These are phyloP conservation scores for Malurus melanocephalus DNA, from an alignment of 2,113 vertebrate genomes.

Conservation along the genomic window DNA sequence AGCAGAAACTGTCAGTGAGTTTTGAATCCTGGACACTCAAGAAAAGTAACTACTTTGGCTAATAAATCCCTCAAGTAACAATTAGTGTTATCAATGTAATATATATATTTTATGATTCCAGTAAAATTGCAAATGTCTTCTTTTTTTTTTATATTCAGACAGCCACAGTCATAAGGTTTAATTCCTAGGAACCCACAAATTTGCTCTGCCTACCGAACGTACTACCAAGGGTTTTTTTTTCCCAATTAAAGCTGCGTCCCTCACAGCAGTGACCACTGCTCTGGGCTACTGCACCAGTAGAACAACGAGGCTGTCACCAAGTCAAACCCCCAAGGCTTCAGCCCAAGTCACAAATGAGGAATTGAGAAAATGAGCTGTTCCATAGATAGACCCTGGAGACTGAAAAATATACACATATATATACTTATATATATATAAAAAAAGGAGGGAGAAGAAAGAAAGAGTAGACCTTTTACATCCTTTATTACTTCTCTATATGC, in stretches of 20 bases:
- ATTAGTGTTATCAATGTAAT: constrained; percentile 60
- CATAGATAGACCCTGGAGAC: neutral
- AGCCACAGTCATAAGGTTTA: neutral
- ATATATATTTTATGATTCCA: constrained; percentile 41
- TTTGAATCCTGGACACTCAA: constrained; percentile 26
- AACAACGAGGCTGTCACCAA: neutral
- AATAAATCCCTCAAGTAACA: constrained; percentile 69
- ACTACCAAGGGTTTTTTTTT: neutral
- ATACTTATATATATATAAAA: no score
- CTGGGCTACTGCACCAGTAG: neutral
- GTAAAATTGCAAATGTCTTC: constrained; percentile 10
- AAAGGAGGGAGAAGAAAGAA: neutral
- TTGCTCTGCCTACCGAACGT: neutral
- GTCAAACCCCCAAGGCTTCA: neutral
- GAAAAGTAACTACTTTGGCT: constrained; percentile 34
- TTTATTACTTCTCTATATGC: neutral
- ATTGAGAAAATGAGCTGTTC: neutral
- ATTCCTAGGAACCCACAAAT: neutral
- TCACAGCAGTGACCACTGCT: neutral
- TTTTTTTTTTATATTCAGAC: neutral
- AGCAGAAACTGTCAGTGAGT: constrained; percentile 48
- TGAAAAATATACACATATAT: neutral
- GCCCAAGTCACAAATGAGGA: neutral
- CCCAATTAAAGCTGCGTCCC: neutral
- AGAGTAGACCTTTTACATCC: neutral